A percentile compares a stretch with the other conserved stretches of the same genome.
phyloP scores from a whole-genome alignment of 2,888 invertebrate genomes.

The Synergus umbraculus region DNA sequence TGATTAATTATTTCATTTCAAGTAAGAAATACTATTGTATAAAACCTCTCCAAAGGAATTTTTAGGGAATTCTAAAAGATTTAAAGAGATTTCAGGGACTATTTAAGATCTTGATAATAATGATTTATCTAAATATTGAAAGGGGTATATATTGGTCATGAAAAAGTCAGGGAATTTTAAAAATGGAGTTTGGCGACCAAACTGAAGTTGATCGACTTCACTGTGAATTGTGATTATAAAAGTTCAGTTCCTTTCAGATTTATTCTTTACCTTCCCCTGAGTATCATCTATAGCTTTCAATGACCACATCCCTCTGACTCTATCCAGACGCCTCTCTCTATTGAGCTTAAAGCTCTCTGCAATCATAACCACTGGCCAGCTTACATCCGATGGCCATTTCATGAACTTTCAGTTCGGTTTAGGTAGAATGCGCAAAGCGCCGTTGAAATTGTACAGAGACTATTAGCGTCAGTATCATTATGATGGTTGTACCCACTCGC shows the following conservation, averaged over 20 bases:
- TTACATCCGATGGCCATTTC: slow-evolving; percentile 42
- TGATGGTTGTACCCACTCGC: slow-evolving; percentile 48
- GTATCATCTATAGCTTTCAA: not conserved
- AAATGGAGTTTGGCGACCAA: too few species aligned
- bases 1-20: too few species aligned
- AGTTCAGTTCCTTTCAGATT: not conserved
- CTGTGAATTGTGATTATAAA: too few species aligned
- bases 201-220: too few species aligned
- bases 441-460: slow-evolving; percentile 54
- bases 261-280: not conserved
- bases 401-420: slow-evolving; percentile 47
- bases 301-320: not conserved
- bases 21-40: too few species aligned
- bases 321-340: not conserved
- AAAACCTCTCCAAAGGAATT: too few species aligned
- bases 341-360: slow-evolving; percentile 15
- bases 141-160: too few species aligned
- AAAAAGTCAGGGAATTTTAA: too few species aligned
- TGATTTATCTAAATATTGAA: too few species aligned
- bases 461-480: slow-evolving; percentile 56
- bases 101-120: too few species aligned
- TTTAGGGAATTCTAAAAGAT: too few species aligned
- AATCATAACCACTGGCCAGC: slow-evolving; percentile 13
- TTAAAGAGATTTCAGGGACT: too few species aligned
- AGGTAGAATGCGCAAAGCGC: slow-evolving; percentile 48